These are phyloP conservation scores for Ailurus styani DNA, from an alignment of 2,113 vertebrate genomes.

Conservation along the genomic window DNA sequence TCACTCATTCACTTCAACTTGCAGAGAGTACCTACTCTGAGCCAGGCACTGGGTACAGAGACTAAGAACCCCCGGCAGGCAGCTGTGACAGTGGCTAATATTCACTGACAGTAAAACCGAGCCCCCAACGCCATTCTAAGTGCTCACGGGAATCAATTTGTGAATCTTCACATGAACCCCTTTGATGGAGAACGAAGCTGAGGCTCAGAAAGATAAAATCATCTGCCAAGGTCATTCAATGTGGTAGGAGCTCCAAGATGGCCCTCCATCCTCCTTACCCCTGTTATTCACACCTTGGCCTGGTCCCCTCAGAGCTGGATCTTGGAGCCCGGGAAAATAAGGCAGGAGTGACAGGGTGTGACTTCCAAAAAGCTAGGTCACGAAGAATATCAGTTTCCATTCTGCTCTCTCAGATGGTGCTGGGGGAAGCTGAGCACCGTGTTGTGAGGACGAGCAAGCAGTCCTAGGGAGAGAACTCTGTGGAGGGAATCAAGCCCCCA, in stretches of 20 bases:
- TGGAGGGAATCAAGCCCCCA: too few species aligned
- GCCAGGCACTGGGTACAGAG: neutral
- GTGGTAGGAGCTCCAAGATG: neutral
- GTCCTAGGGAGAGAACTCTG: accelerated
- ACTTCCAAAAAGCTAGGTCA: neutral
- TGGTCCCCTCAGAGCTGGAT: neutral
- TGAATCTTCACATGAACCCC: neutral
- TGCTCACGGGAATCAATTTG: neutral
- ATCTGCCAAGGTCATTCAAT: neutral
- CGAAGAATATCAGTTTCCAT: neutral
- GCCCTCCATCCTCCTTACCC: too few species aligned
- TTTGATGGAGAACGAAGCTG: neutral
- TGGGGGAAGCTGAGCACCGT: neutral
- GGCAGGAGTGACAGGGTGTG: neutral
- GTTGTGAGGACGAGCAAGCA: neutral
- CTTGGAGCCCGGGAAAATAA: neutral
- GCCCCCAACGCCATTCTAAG: neutral
- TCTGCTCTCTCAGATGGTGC: neutral
- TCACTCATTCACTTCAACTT: neutral
- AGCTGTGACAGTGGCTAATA: neutral
- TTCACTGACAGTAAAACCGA: neutral
- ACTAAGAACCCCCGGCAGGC: neutral
- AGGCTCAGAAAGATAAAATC: neutral
- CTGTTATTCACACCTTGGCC: neutral
- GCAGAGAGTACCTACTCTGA: too few species aligned